phyloP scores from a whole-genome alignment of 2,888 invertebrate genomes.

The Uloborus plumipes region DNA sequence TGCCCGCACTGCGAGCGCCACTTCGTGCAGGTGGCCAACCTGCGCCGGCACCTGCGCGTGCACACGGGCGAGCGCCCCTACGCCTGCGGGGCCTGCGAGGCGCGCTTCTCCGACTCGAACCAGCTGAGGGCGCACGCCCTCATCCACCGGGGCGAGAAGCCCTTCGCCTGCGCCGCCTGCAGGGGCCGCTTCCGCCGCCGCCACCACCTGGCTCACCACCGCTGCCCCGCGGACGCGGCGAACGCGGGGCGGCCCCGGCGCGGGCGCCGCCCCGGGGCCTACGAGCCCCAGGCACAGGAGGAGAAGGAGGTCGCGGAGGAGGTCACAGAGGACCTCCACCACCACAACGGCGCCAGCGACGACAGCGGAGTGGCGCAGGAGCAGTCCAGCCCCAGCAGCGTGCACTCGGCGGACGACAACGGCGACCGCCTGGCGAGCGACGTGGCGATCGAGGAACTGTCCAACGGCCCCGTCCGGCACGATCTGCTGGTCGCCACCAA shows the following conservation, averaged over 20 bases:
- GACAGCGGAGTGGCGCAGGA: constrained; percentile 48
- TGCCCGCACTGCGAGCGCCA: constrained; percentile 92
- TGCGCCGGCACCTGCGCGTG: constrained; percentile 87
- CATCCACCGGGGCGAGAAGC: constrained; percentile 91
- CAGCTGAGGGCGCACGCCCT: constrained; percentile 90
- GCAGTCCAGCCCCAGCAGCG: constrained; percentile 39
- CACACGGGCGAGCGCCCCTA: constrained; percentile 94
- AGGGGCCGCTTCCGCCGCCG: constrained; percentile 85
- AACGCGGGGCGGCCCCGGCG: constrained; percentile 67
- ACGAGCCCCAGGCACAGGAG: constrained; percentile 37
- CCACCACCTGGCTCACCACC: constrained; percentile 88
- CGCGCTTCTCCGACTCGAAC: constrained; percentile 91
- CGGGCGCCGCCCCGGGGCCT: constrained; percentile 68
- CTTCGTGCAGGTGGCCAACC: constrained; percentile 93
- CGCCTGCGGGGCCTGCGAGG: constrained; percentile 86
- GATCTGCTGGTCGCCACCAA: too few species aligned
- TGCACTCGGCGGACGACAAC: constrained; percentile 40
- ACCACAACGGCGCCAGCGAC: constrained; percentile 48
- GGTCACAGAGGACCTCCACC: neutral
- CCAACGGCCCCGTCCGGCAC: too few species aligned
- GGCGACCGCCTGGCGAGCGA: too few species aligned
- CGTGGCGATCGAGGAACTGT: too few species aligned
- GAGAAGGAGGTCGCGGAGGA: neutral
- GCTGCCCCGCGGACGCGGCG: constrained; percentile 77
- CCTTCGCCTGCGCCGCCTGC: constrained; percentile 85